Conservation (phyloP, 2,797 vertebrate genomes). For the Sparus aurata region DNA sequence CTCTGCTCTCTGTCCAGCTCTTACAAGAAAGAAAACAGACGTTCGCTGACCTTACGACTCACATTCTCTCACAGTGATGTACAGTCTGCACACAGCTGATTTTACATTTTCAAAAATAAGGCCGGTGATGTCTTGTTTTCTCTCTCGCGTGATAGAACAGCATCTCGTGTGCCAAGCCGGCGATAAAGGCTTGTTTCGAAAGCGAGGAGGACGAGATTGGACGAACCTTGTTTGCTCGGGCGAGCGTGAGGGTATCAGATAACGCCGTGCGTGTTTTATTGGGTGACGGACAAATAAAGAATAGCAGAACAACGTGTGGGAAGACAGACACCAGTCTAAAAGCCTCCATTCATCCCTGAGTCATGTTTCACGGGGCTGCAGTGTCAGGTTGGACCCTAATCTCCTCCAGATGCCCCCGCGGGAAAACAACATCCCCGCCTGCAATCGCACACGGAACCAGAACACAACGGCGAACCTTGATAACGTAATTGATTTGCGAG, state of each 20-base stretch:
- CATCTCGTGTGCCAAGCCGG: not conserved
- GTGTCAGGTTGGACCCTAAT: conserved; percentile 82
- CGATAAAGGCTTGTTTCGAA: conserved; percentile 36
- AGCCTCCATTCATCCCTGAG: conserved; percentile 81
- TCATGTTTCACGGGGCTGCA: conserved; percentile 82
- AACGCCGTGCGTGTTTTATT: conserved; percentile 77
- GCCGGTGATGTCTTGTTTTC: conserved; percentile 37
- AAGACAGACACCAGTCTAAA: conserved; percentile 78
- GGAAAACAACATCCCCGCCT: conserved; percentile 56
- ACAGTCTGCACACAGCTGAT: conserved; percentile 38
- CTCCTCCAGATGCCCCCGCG: conserved; percentile 83
- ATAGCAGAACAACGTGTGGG: conserved; percentile 78
- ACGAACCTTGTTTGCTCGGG: conserved; percentile 50
- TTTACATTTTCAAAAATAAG: conserved; percentile 33
- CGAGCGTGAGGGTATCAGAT: conserved; percentile 64
- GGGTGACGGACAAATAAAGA: conserved; percentile 84
- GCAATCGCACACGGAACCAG: conserved; percentile 8
- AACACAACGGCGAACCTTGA: conserved; percentile 35
- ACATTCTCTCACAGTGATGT: conserved; percentile 37
- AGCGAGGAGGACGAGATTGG: conserved; percentile 38
- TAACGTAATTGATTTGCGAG: conserved; percentile 53
- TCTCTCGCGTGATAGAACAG: not conserved
- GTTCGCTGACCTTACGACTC: conserved; percentile 56
- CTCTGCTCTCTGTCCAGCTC: conserved; percentile 25
- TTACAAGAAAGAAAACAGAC: conserved; percentile 49